Conservation (phyloP, 2,888 invertebrate genomes). For the Nymphalis urticae region DNA sequence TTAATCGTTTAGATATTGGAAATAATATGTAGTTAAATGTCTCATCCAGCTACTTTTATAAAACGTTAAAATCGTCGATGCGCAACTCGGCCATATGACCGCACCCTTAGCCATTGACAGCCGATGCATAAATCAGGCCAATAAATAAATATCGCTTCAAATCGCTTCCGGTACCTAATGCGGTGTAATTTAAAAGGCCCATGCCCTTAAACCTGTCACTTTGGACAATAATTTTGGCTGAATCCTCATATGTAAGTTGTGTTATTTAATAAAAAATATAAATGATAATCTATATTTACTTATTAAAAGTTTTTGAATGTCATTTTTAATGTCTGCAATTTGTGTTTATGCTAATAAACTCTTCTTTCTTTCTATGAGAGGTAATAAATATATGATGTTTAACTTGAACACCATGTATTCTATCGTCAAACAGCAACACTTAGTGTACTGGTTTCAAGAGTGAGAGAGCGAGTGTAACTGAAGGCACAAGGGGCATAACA, state of each 20-base stretch:
- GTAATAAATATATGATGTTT: too few relatives aligned
- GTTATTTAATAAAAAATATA: neutral
- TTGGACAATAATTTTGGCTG: conserved; percentile 23
- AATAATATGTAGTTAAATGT: neutral
- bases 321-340: too few relatives aligned
- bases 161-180: conserved; percentile 65
- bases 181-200: conserved; percentile 41
- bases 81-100: conserved; percentile 65
- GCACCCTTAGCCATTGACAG: conserved; percentile 71
- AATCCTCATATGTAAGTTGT: neutral
- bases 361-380: too few relatives aligned
- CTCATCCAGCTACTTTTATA: conserved; percentile 36
- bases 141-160: conserved; percentile 73
- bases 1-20: neutral
- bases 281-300: too few relatives aligned
- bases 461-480: too few relatives aligned
- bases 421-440: too few relatives aligned
- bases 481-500: too few relatives aligned
- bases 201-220: conserved; percentile 38
- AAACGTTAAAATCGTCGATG: conserved; percentile 47
- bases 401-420: too few relatives aligned
- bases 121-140: conserved; percentile 76
- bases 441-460: too few relatives aligned
- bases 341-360: too few relatives aligned
- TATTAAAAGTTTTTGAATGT: too few relatives aligned